Conservation (phyloP, 2,113 vertebrate species). For the Merops nubicus region DNA sequence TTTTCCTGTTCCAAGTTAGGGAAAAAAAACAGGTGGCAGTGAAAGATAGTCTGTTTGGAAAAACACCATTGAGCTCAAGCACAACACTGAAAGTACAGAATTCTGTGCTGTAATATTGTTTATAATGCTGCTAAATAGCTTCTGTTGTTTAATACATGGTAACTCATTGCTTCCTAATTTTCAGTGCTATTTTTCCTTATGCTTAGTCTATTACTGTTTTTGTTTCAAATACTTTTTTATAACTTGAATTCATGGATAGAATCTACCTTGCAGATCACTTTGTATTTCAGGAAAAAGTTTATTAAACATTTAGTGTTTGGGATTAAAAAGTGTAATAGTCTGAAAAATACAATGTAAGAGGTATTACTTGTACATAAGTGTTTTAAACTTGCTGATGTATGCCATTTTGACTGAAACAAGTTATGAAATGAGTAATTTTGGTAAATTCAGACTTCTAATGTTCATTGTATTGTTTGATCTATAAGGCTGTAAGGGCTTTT, state of each 20-base stretch:
- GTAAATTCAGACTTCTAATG: not conserved
- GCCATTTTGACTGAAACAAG: not conserved
- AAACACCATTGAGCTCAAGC: not conserved
- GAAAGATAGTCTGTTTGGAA: not conserved
- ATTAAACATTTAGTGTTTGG: not conserved
- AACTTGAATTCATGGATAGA: not conserved
- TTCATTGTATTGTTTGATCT: not conserved
- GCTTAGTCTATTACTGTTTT: not conserved
- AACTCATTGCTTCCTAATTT: not conserved
- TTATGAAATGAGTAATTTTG: not conserved
- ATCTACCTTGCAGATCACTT: not conserved
- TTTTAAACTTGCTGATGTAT: not conserved
- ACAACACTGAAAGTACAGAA: not conserved
- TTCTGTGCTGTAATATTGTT: not conserved
- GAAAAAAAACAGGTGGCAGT: conserved; percentile 7
- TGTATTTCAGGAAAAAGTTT: not conserved
- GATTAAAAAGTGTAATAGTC: not conserved
- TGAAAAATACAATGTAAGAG: not conserved
- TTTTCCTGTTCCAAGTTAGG: conserved; percentile 29
- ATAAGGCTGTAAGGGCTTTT: not conserved
- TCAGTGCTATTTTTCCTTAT: not conserved
- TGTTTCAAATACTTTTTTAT: not conserved
- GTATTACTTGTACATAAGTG: not conserved
- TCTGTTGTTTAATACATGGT: not conserved
- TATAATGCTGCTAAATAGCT: not conserved